phyloP scores from a whole-genome alignment of 2,797 vertebrate species.

The Gymnocypris eckloni region DNA sequence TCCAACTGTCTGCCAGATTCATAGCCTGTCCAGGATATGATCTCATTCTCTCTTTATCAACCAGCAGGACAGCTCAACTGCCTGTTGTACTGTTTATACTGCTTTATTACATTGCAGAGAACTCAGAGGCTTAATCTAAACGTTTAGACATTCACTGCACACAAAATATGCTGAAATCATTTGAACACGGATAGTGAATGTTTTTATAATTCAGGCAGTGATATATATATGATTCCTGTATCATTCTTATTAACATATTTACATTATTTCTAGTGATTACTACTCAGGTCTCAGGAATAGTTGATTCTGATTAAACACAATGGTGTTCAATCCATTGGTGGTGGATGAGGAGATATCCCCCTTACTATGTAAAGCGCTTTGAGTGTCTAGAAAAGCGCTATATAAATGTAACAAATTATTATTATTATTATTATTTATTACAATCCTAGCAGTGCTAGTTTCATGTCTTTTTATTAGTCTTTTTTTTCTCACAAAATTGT shows the following conservation, averaged over 20 bases:
- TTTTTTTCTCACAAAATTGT: neutral
- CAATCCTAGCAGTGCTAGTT: neutral
- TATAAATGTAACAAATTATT: too few relatives aligned
- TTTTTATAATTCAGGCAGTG: neutral
- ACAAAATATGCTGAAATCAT: constrained; percentile 25
- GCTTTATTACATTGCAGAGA: constrained; percentile 39
- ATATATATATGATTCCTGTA: neutral
- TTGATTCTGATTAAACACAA: neutral
- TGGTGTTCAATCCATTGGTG: too few relatives aligned
- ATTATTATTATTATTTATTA: too few relatives aligned
- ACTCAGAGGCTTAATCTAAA: constrained; percentile 23
- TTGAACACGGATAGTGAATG: neutral
- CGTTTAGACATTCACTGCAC: neutral
- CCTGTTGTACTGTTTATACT: constrained; percentile 51
- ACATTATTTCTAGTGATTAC: neutral
- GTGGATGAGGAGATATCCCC: too few relatives aligned
- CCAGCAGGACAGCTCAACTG: constrained; percentile 36
- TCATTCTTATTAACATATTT: neutral
- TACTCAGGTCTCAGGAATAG: neutral
- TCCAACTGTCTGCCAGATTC: constrained; percentile 43
- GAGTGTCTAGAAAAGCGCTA: too few relatives aligned
- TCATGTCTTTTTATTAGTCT: neutral
- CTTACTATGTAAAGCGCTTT: too few relatives aligned
- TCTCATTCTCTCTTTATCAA: constrained; percentile 54
- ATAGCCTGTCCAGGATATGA: constrained; percentile 59